Conservation (phyloP, 2,888 invertebrate species). For the Julus scanicus region DNA sequence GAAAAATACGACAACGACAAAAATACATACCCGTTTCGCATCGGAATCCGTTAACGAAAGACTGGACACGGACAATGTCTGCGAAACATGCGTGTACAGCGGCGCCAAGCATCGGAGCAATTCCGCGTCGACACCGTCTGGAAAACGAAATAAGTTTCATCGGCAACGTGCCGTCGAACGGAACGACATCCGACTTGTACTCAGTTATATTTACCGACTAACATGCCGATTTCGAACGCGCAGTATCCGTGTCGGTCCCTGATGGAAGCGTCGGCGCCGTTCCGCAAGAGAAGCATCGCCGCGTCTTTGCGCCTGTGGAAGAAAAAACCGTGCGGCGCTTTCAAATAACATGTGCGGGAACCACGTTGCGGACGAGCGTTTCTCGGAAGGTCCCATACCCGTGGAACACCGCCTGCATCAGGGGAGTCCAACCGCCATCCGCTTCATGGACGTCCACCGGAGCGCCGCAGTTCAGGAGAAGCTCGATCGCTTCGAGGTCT, state of each 20-base stretch:
- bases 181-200: background rate
- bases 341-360: background rate
- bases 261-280: slow-evolving; percentile 65
- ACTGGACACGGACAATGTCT: too few species aligned
- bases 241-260: slow-evolving; percentile 66
- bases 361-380: background rate
- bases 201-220: background rate
- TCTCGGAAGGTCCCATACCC: slow-evolving; percentile 65
- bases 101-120: too few species aligned
- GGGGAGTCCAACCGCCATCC: slow-evolving; percentile 67
- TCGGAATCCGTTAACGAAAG: too few species aligned
- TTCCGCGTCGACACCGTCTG: too few species aligned
- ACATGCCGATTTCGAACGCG: slow-evolving; percentile 66
- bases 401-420: slow-evolving; percentile 68
- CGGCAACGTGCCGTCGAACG: too few species aligned
- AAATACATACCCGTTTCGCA: too few species aligned
- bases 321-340: background rate
- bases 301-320: slow-evolving; percentile 64
- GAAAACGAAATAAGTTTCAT: too few species aligned
- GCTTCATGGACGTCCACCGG: slow-evolving; percentile 66
- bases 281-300: slow-evolving; percentile 65
- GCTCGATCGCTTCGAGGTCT: slow-evolving; percentile 64
- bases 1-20: too few species aligned
- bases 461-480: slow-evolving; percentile 65
- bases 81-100: too few species aligned